phyloP scores from a whole-genome alignment of 2,888 invertebrate species.

The Ophion costatus region DNA sequence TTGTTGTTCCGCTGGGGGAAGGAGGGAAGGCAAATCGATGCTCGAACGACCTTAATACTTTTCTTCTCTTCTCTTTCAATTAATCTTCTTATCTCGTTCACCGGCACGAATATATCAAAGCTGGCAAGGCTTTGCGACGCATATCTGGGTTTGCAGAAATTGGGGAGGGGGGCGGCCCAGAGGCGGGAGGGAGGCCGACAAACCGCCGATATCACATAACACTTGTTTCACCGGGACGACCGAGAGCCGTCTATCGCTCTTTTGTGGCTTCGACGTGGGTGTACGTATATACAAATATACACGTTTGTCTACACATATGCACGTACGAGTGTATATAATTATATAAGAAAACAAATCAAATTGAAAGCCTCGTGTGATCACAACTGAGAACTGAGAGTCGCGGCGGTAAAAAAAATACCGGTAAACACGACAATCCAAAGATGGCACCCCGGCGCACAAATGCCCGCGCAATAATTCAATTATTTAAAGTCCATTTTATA shows the following conservation, averaged over 20 bases:
- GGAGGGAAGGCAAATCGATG: not conserved
- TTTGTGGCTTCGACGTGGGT: constrained; percentile 35
- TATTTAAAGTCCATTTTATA: constrained; percentile 71
- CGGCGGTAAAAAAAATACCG: not conserved
- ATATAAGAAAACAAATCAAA: not conserved
- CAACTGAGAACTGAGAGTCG: constrained; percentile 8
- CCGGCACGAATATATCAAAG: constrained; percentile 25
- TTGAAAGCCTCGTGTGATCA: constrained; percentile 19
- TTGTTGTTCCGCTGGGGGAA: too few relatives aligned
- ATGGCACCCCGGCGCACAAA: not conserved
- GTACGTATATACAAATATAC: not conserved
- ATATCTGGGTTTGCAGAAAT: constrained; percentile 27
- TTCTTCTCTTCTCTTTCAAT: not conserved
- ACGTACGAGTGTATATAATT: not conserved
- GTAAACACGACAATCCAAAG: not conserved
- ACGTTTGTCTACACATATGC: not conserved
- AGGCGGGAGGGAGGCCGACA: constrained; percentile 33
- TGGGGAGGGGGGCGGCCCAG: not conserved
- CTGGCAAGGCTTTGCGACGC: constrained; percentile 59
- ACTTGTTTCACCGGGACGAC: constrained; percentile 56
- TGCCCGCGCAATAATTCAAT: constrained; percentile 28
- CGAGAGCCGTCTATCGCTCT: constrained; percentile 57
- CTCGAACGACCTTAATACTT: constrained; percentile 23
- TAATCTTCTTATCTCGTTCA: constrained; percentile 38
- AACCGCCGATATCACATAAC: constrained; percentile 63